A percentile compares a stretch with the other conserved stretches of the same genome.
Conservation (phyloP, 2,888 invertebrate species). For the Dryobotodes eremita region DNA sequence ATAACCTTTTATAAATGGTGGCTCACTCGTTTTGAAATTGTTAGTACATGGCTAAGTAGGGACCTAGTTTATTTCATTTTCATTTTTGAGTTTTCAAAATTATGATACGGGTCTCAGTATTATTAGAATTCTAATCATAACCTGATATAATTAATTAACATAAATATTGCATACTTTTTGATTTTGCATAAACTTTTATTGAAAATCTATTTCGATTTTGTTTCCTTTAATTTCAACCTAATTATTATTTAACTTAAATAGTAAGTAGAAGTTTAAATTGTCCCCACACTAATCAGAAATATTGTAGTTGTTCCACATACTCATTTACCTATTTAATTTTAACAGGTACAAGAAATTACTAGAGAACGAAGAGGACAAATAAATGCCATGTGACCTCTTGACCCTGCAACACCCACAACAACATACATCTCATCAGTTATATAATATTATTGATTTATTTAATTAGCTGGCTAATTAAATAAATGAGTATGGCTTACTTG, state of each 20-base stretch:
- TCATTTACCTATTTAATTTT: not conserved
- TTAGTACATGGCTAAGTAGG: not conserved
- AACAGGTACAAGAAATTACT: not conserved
- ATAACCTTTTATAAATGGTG: not conserved
- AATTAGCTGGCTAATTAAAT: not conserved
- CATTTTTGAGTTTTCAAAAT: not conserved
- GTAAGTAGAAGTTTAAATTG: no score
- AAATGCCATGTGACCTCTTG: not conserved
- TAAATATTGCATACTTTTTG: no score
- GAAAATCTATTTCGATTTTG: not conserved
- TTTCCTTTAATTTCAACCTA: not conserved
- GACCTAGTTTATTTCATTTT: no score
- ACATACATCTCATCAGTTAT: not conserved
- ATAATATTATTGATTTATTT: not conserved
- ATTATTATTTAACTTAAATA: no score
- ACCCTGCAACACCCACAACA: not conserved
- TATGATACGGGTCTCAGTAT: not conserved
- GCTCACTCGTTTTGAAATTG: not conserved
- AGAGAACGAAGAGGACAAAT: not conserved
- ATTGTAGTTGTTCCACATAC: not conserved
- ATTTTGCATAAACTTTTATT: not conserved
- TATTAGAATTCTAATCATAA: not conserved
- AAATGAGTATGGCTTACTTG: no score
- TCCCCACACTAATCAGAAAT: not conserved
- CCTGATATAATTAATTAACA: no score